phyloP scores from a whole-genome alignment of 2,888 invertebrate species.

The Drosophila paranaensis region DNA sequence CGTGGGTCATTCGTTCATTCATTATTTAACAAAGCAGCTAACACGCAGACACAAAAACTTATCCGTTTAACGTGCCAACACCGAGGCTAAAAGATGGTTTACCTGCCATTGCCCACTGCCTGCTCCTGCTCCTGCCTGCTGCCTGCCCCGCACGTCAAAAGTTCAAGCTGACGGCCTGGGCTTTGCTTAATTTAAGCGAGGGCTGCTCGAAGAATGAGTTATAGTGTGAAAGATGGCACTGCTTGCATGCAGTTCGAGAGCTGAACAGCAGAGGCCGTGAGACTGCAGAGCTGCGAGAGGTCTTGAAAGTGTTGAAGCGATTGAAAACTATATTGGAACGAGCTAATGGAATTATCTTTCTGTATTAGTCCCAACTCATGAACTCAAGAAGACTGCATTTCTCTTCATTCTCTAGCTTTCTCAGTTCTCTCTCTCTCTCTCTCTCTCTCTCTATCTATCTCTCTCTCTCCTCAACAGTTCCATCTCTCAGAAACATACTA shows the following conservation, averaged over 20 bases:
- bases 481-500: no score
- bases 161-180: slow-evolving; percentile 11
- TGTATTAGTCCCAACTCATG: no score
- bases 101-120: background rate
- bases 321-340: no score
- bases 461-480: no score
- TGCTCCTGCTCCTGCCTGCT: background rate
- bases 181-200: slow-evolving; percentile 18
- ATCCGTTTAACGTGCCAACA: slow-evolving; percentile 31
- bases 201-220: background rate
- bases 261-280: background rate
- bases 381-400: no score
- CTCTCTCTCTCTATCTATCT: no score
- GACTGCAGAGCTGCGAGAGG: no score
- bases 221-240: background rate
- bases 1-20: slow-evolving; percentile 56
- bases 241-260: background rate
- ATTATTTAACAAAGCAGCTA: slow-evolving; percentile 65
- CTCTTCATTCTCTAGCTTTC: no score
- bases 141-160: background rate
- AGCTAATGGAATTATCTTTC: no score
- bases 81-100: slow-evolving; percentile 41
- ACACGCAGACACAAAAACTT: slow-evolving; percentile 37
- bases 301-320: no score
- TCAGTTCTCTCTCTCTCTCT: no score